Percentiles rank a stretch among this genome's conserved stretches.
Evolutionary conservation across 2,797 vertebrate genomes (phyloP).

Genomic region (Crenuchus spilurus): DNA sequence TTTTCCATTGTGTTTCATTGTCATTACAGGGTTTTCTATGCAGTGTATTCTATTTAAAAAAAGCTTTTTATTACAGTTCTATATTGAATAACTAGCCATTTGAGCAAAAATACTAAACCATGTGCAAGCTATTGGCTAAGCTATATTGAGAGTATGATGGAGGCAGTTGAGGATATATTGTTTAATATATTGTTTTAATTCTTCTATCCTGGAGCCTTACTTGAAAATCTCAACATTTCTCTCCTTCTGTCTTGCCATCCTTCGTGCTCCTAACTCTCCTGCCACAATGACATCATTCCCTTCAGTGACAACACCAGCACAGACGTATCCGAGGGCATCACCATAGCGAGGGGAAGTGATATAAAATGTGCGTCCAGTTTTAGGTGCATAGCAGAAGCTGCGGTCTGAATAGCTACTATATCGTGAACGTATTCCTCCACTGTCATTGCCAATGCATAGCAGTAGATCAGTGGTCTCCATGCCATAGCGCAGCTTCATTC

Average conservation of each 20-base stretch:
- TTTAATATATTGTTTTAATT: not conserved
- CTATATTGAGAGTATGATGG: not conserved
- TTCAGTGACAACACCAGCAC: slow-evolving; percentile 89
- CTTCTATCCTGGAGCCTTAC: slow-evolving; percentile 67
- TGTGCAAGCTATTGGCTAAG: too few species aligned
- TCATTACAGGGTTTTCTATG: too few species aligned
- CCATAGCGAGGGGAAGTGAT: slow-evolving; percentile 93
- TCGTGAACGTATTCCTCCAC: slow-evolving; percentile 88
- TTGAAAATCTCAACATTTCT: slow-evolving; percentile 90
- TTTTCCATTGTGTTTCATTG: too few species aligned
- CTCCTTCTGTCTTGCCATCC: slow-evolving; percentile 87
- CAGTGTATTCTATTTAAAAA: too few species aligned
- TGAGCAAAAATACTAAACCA: too few species aligned
- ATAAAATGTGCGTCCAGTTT: slow-evolving; percentile 84
- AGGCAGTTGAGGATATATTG: not conserved
- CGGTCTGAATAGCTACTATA: slow-evolving; percentile 86
- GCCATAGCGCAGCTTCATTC: slow-evolving; percentile 88
- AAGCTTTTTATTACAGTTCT: too few species aligned
- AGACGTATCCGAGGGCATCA: slow-evolving; percentile 88
- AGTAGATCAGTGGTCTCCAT: slow-evolving; percentile 96
- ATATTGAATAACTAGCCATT: too few species aligned
- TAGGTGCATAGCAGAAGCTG: slow-evolving; percentile 92
- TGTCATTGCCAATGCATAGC: slow-evolving; percentile 93
- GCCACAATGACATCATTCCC: slow-evolving; percentile 89
- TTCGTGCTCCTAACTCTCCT: slow-evolving; percentile 88